Base-by-base conservation (phyloP, 1,140 invertebrate species). In the Episyrphus balteatus region DNA sequence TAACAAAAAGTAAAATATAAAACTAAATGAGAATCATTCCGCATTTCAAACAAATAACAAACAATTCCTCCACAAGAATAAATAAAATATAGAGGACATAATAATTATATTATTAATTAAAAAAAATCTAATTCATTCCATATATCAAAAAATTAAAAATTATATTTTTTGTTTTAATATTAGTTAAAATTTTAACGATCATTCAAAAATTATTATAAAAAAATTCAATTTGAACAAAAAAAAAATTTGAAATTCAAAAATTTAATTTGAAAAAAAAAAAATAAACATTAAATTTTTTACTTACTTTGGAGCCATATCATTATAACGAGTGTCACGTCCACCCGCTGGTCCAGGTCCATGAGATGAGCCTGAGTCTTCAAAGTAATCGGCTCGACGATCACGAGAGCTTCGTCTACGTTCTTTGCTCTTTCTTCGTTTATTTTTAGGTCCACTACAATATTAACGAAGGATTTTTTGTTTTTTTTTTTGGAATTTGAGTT, bases 221-320 rank as follows among this genome's bases (percentile, higher is more conserved):
- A 26, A 5, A n/a, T n/a, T n/a, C n/a, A 8, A 26, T 26, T 26
- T 26, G 8, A 26, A 26, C 3, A 26, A 26, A 26, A 26, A 8
- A 26, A 26, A 26, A n/a, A n/a, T n/a, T n/a, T n/a, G 21, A 26
- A 26, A 26, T 26, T 5, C 21, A 26, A 26, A 26, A 26, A 5
- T 26, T 26, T 26, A 8, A 26, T n/a, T n/a, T 5, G 21, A 26
- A 26, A 26, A 26, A 26, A 26, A 26, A 26, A 8, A 26, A 3
- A 26, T 26, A 26, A 3, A 26, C 3, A 26, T 5, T 5, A 26
- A 3, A 26, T 5, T 26, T 3, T 11, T 37, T 54, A 78, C 80
- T 82, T 74, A 87, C 83, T 85, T 85, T 57, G 83, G 82, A 53
- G 83, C 82, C 72, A 83, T 79, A 67, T 86, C 83, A 55, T 80